Conservation (phyloP, 1,140 invertebrate species). For the Andricus grossulariae region DNA sequence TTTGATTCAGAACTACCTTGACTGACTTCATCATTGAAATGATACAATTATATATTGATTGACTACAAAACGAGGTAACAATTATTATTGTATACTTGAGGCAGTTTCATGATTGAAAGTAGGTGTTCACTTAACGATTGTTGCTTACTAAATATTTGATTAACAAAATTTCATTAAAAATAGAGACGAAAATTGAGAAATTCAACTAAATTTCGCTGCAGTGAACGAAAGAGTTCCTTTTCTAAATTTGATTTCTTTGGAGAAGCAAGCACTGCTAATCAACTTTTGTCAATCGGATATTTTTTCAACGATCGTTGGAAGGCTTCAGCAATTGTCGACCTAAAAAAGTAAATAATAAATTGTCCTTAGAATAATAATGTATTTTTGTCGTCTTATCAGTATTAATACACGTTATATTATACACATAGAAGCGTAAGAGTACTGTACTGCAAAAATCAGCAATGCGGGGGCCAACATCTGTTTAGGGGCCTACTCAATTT, state of each 20-base stretch:
- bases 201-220: not conserved
- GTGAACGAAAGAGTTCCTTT: not conserved
- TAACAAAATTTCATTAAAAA: not conserved
- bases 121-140: not conserved
- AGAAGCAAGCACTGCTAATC: slow-evolving; percentile 45
- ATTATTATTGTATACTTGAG: slow-evolving; percentile 12
- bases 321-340: slow-evolving; percentile 74
- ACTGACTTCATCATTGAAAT: not conserved
- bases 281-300: slow-evolving; percentile 70
- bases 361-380: not conserved
- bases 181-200: not conserved
- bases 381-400: not conserved
- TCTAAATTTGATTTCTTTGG: not conserved
- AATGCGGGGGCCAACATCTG: too few species aligned
- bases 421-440: too few species aligned
- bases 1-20: not conserved
- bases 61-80: not conserved
- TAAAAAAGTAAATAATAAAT: slow-evolving; percentile 53
- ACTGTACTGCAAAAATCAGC: too few species aligned
- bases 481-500: too few species aligned
- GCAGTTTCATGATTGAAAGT: not conserved
- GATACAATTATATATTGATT: not conserved
- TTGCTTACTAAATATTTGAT: not conserved
- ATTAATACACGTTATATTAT: not conserved
- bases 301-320: slow-evolving; percentile 76